A percentile compares a stretch with the other conserved stretches of the same genome.
Evolutionary conservation across 2,888 invertebrate genomes (phyloP).

Genomic region (Helicoverpa assulta): DNA sequence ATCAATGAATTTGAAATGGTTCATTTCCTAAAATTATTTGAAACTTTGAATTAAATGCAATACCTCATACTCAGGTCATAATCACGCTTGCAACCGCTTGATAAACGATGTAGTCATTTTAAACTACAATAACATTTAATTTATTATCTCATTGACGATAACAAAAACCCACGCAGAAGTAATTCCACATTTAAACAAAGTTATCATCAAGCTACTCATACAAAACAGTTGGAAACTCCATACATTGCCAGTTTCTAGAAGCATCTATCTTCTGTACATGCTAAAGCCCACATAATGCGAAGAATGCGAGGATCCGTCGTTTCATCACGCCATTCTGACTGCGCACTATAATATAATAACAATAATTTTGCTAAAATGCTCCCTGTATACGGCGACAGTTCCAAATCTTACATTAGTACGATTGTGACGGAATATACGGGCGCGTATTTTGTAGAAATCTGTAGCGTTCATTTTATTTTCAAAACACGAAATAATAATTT

Average conservation of each 20-base stretch:
- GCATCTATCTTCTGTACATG: slow-evolving; percentile 38
- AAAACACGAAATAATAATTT: too few species aligned
- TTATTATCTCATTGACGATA: too few species aligned
- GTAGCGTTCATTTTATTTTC: too few species aligned
- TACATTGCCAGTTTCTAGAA: slow-evolving; percentile 1
- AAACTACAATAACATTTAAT: too few species aligned
- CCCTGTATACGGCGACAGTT: slow-evolving; percentile 55
- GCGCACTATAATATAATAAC: slow-evolving; percentile 52
- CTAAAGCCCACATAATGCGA: slow-evolving; percentile 25
- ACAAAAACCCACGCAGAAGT: too few species aligned
- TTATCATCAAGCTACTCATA: background rate
- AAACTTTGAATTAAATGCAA: too few species aligned
- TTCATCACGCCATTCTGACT: slow-evolving; percentile 37
- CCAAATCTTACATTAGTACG: slow-evolving; percentile 69
- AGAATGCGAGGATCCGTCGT: slow-evolving; percentile 15
- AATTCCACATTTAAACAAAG: too few species aligned
- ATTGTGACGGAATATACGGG: slow-evolving; percentile 62
- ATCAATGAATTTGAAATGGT: too few species aligned
- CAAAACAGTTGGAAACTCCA: background rate
- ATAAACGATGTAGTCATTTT: too few species aligned
- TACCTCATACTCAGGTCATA: too few species aligned
- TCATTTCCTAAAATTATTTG: too few species aligned
- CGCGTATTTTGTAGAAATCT: background rate
- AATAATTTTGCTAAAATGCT: slow-evolving; percentile 66
- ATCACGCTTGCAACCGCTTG: too few species aligned